Percentiles rank a stretch among this genome's conserved stretches.
These are phyloP conservation scores for Caenorhabditis macrosperma DNA, from an alignment of 2,888 invertebrate genomes.

Conservation along the genomic window DNA sequence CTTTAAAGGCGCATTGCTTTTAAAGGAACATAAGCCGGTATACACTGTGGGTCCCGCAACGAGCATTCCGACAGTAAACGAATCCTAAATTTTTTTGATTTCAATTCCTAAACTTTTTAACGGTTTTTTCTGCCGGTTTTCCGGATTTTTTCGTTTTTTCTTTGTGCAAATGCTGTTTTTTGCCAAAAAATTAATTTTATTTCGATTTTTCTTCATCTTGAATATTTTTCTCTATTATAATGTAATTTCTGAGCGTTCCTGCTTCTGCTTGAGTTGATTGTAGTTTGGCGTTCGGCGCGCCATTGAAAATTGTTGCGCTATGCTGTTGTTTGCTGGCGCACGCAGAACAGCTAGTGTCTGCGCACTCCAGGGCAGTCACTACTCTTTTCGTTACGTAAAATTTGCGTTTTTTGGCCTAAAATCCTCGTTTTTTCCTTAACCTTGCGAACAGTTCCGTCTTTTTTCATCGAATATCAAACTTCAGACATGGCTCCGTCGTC, in stretches of 20 bases:
- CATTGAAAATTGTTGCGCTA: neutral
- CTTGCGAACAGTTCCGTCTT: neutral
- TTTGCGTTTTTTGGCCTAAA: constrained; percentile 40
- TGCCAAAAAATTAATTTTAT: neutral
- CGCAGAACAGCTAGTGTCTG: neutral
- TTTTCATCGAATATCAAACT: constrained; percentile 1
- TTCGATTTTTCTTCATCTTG: neutral
- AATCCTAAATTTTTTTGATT: constrained; percentile 21
- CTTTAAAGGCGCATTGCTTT: constrained; percentile 22
- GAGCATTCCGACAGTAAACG: neutral
- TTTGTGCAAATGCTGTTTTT: neutral
- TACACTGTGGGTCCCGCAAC: neutral
- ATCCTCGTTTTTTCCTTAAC: neutral
- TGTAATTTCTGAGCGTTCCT: no score
- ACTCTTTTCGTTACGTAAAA: neutral
- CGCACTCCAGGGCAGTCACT: neutral
- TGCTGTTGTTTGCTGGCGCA: neutral
- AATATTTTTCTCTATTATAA: neutral
- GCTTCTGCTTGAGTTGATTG: no score
- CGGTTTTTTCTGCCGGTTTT: no score
- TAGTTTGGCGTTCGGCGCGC: no score
- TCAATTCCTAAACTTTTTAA: constrained; percentile 32
- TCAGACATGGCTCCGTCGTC: constrained; percentile 70
- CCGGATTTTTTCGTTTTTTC: constrained; percentile 17
- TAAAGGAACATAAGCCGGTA: constrained; percentile 14